Evolutionary conservation across 2,113 vertebrate genomes (phyloP).

Genomic region (Menidia beryllina): DNA sequence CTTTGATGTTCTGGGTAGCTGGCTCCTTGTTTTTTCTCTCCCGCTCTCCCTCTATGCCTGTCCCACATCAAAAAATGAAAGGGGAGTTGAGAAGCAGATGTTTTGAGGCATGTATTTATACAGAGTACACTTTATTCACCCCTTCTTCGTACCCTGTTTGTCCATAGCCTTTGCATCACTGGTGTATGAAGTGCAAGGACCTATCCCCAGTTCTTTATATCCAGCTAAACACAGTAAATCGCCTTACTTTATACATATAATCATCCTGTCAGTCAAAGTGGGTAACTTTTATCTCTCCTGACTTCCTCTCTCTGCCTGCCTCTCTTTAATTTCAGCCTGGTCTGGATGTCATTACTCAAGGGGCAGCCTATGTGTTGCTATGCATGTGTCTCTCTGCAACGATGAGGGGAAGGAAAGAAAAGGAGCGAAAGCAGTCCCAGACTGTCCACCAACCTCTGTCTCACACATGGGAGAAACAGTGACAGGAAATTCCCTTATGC

Average conservation of each 20-base stretch:
- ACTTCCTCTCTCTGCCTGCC: conserved; percentile 68
- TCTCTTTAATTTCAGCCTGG: conserved; percentile 78
- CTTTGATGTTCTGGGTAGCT: conserved; percentile 88
- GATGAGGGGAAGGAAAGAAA: conserved; percentile 52
- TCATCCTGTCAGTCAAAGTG: conserved; percentile 71
- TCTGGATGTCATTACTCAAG: conserved; percentile 84
- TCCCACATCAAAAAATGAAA: conserved; percentile 85
- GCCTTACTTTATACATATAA: conserved; percentile 77
- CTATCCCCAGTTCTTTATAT: conserved; percentile 70
- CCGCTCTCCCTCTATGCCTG: conserved; percentile 78
- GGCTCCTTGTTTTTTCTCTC: conserved; percentile 83
- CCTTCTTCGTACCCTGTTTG: conserved; percentile 66
- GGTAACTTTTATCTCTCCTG: conserved; percentile 75
- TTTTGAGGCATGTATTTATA: conserved; percentile 81
- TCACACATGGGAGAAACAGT: conserved; percentile 83
- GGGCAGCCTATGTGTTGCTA: conserved; percentile 80
- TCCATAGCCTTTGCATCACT: conserved; percentile 61
- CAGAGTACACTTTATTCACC: conserved; percentile 74
- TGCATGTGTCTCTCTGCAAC: conserved; percentile 79
- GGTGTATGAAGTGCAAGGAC: conserved; percentile 48
- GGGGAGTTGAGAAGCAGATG: conserved; percentile 85
- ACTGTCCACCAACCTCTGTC: conserved; percentile 79
- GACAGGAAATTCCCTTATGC: conserved; percentile 85
- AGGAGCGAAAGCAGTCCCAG: conserved; percentile 62
- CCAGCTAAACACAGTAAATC: conserved; percentile 76